phyloP scores from a whole-genome alignment of 2,888 invertebrate species.

The Macrosiphum euphorbiae region DNA sequence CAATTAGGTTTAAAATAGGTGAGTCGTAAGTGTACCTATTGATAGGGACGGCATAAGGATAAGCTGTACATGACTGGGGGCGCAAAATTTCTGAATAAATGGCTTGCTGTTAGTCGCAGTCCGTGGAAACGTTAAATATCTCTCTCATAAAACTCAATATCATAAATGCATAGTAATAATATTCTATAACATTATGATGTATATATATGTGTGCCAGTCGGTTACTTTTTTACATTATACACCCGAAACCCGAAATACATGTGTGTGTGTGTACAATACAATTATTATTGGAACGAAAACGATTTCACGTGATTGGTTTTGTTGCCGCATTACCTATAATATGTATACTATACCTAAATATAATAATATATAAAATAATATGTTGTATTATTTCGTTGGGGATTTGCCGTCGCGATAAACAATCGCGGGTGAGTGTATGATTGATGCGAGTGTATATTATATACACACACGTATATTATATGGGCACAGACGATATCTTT shows the following conservation, averaged over 20 bases:
- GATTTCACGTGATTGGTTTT: conserved; percentile 5
- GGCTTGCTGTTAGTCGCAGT: background rate
- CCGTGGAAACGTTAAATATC: background rate
- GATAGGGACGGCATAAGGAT: background rate
- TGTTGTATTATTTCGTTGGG: conserved; percentile 33
- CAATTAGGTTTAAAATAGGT: background rate
- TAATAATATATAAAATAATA: background rate
- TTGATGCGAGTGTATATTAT: conserved; percentile 33
- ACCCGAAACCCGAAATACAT: background rate
- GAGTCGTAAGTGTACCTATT: background rate
- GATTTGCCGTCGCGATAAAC: conserved; percentile 55
- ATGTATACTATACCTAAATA: background rate
- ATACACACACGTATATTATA: background rate
- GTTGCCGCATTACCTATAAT: background rate
- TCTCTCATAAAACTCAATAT: background rate
- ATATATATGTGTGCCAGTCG: background rate
- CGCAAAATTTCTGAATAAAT: background rate
- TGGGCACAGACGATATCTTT: background rate
- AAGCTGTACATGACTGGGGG: background rate
- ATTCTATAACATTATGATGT: background rate
- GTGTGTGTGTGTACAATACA: background rate
- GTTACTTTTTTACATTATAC: background rate
- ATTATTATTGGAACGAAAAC: conserved; percentile 1
- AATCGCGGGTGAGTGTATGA: conserved; percentile 28
- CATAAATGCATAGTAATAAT: background rate